These are phyloP conservation scores for Aphelenchoides fujianensis DNA, from an alignment of 1,140 invertebrate species.

Conservation along the genomic window DNA sequence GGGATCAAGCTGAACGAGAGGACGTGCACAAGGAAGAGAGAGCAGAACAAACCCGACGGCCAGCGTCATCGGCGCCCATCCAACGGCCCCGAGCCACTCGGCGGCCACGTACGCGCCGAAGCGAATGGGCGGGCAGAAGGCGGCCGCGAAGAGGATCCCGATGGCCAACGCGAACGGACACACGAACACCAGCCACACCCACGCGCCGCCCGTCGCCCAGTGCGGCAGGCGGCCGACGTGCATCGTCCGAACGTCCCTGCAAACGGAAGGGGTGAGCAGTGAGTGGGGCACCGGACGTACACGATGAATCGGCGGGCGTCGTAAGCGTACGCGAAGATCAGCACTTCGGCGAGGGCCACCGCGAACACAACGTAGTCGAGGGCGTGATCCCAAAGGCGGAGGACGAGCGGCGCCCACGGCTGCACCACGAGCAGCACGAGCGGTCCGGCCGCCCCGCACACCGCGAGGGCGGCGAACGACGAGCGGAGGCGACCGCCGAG, in stretches of 20 bases:
- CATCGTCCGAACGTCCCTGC: background rate
- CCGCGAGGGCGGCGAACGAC: background rate
- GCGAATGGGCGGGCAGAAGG: background rate
- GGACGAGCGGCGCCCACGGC: background rate
- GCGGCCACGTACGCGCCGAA: background rate
- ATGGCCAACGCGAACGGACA: background rate
- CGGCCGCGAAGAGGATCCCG: background rate
- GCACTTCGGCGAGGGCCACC: background rate
- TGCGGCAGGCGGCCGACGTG: background rate
- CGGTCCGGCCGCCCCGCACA: background rate
- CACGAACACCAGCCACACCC: background rate
- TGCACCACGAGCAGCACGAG: background rate
- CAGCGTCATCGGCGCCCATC: too few relatives aligned
- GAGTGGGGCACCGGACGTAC: background rate
- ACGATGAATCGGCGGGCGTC: background rate
- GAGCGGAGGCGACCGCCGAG: background rate
- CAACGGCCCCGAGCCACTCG: too few relatives aligned
- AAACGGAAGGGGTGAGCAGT: background rate
- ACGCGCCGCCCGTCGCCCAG: background rate
- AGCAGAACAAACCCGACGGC: too few relatives aligned
- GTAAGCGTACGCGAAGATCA: background rate
- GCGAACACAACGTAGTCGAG: background rate
- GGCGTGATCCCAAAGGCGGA: background rate
- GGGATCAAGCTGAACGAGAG: too few relatives aligned
- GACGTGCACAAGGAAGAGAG: too few relatives aligned